Conservation (phyloP, 2,888 invertebrate species). For the Luperina nickerlii region DNA sequence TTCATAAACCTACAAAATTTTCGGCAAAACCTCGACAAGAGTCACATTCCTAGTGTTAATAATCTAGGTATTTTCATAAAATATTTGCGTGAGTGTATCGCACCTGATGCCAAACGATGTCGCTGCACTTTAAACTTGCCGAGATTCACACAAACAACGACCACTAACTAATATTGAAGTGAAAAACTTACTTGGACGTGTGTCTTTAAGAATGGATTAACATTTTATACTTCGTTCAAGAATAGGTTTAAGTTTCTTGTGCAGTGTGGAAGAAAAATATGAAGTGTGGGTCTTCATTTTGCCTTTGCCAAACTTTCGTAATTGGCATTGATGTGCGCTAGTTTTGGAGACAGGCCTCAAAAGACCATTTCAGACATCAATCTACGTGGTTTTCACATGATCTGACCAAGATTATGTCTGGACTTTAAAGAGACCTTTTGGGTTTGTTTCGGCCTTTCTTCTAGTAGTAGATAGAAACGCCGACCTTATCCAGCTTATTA, state of each 20-base stretch:
- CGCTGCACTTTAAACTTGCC: slow-evolving; percentile 86
- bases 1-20: slow-evolving; percentile 17
- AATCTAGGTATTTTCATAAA: slow-evolving; percentile 88
- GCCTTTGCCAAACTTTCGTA: neutral
- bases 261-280: slow-evolving; percentile 19
- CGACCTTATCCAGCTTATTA: neutral
- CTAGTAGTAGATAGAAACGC: neutral
- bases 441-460: neutral
- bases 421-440: neutral
- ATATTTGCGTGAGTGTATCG: slow-evolving; percentile 89
- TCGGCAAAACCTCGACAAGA: slow-evolving; percentile 64
- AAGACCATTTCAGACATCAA: neutral
- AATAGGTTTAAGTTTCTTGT: slow-evolving; percentile 30
- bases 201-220: slow-evolving; percentile 63
- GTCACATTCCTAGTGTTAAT: slow-evolving; percentile 78
- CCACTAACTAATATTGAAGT: slow-evolving; percentile 64
- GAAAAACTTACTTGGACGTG: slow-evolving; percentile 62
- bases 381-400: neutral
- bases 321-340: slow-evolving; percentile 13
- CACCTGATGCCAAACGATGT: slow-evolving; percentile 86
- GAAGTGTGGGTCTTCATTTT: slow-evolving; percentile 18
- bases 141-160: slow-evolving; percentile 83
- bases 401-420: neutral
- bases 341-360: neutral
- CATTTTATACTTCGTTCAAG: slow-evolving; percentile 40